These are phyloP conservation scores for Chaetophractus vellerosus DNA, from an alignment of 2,797 vertebrate genomes.

Conservation along the genomic window DNA sequence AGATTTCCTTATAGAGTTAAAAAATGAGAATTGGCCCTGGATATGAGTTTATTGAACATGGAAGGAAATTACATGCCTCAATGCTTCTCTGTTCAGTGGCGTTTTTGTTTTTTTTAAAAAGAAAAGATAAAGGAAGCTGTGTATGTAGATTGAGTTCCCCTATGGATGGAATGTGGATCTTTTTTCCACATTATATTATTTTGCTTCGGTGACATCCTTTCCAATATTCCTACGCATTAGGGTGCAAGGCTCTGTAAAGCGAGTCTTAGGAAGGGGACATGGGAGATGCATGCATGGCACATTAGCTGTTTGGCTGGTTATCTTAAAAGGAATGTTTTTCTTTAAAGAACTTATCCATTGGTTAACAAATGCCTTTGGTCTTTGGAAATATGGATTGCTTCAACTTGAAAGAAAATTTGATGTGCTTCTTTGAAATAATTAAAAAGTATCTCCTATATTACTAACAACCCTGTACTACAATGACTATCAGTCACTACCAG, in stretches of 20 bases:
- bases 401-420: background rate
- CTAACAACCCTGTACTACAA: background rate
- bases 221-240: slow-evolving; percentile 34
- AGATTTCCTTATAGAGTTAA: background rate
- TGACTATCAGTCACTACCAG: background rate
- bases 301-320: background rate
- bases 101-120: background rate
- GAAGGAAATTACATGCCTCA: background rate
- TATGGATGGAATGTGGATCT: background rate
- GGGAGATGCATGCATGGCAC: background rate
- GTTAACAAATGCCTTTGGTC: background rate
- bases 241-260: background rate
- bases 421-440: slow-evolving; percentile 18
- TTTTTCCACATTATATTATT: slow-evolving; percentile 20
- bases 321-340: background rate
- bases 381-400: slow-evolving; percentile 42
- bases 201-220: background rate
- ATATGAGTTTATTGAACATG: background rate
- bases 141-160: background rate
- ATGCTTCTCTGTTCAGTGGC: background rate
- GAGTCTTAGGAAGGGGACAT: background rate
- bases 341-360: slow-evolving; percentile 15
- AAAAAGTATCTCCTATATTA: background rate
- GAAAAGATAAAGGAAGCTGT: background rate
- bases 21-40: background rate